These are phyloP conservation scores for Dynastes grantii DNA, from an alignment of 2,888 invertebrate species.

Conservation along the genomic window DNA sequence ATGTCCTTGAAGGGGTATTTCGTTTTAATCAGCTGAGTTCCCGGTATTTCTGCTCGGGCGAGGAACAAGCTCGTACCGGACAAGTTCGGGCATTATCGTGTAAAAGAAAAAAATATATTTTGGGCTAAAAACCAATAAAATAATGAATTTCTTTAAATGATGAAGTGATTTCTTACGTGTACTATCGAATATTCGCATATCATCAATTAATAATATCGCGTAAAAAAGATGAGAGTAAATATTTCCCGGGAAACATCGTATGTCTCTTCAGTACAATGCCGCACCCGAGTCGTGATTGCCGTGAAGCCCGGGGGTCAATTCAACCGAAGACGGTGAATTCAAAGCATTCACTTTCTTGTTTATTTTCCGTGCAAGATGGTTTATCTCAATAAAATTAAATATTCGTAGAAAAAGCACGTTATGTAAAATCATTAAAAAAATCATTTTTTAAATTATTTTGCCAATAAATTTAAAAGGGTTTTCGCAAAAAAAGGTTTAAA, in stretches of 20 bases:
- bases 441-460: slow-evolving; percentile 7
- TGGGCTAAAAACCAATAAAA: not conserved
- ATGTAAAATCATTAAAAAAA: slow-evolving; percentile 14
- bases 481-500: slow-evolving; percentile 64
- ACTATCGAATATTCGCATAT: not conserved
- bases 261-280: slow-evolving; percentile 26
- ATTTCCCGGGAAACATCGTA: slow-evolving; percentile 2
- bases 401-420: too few relatives aligned
- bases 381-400: slow-evolving; percentile 34
- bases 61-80: slow-evolving; percentile 11
- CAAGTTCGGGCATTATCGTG: slow-evolving; percentile 19
- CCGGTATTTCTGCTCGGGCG: slow-evolving; percentile 19
- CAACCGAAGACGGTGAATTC: slow-evolving; percentile 37
- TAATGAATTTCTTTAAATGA: not conserved
- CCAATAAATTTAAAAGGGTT: slow-evolving; percentile 24
- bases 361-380: slow-evolving; percentile 33
- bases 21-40: slow-evolving; percentile 48
- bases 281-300: slow-evolving; percentile 19
- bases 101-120: slow-evolving; percentile 22
- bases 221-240: not conserved
- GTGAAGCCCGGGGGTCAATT: slow-evolving; percentile 42
- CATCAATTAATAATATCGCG: not conserved
- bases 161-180: not conserved
- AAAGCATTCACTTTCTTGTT: slow-evolving; percentile 35
- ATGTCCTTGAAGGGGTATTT: slow-evolving; percentile 42